Evolutionary conservation across 1,140 invertebrate species (phyloP), one percentile per base, ranked within the genome.

Genomic region (Sipha flava): DNA sequence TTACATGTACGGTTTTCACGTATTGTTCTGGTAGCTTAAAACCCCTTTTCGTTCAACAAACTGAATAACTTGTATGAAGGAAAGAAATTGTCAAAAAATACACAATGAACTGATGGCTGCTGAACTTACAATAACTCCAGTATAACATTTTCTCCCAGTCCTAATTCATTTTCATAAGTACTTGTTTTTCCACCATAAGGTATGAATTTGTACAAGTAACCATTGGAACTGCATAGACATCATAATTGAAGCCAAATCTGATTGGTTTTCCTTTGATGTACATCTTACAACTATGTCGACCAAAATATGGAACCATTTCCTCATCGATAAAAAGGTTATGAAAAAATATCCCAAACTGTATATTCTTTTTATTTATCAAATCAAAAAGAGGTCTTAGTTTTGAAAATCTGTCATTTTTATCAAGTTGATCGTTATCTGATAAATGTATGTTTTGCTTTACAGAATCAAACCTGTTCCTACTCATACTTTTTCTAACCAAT

Each of bases 191-290:
- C 81, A 62, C 77, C 23, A 49, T 81, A 81, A 3, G 68, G 66
- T 57, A 75, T 64, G 45, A 80, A 80, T n/a, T 80, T 75, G 9
- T 68, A 23, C 23, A 81, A 34, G 73, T 81, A 80, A 75, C n/a
- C 81, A 21, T 5, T n/a, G n/a, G 34, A 23, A 10, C 77, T 80
- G 31, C 45, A 52, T 23, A 45, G 29, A 21, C 47, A 80, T 86
- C 86, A 86, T 81, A 83, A 66, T 84, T 87, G 82, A 84, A 87
- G 66, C 86, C 85, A 84, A 85, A 87, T n/a, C n/a, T n/a, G 80
- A 88, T 85, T 75, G 80, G 73, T 82, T 81, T 83, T 82, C 49
- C 75, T 82, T 81, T 47, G 82, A 82, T 81, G 45, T 77, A 82
- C 52, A 81, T 68, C 52, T 81, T 81, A 37, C 52, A 47, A 47